Evolutionary conservation across 1,140 invertebrate species (phyloP).

Genomic region (Ooceraea biroi): DNA sequence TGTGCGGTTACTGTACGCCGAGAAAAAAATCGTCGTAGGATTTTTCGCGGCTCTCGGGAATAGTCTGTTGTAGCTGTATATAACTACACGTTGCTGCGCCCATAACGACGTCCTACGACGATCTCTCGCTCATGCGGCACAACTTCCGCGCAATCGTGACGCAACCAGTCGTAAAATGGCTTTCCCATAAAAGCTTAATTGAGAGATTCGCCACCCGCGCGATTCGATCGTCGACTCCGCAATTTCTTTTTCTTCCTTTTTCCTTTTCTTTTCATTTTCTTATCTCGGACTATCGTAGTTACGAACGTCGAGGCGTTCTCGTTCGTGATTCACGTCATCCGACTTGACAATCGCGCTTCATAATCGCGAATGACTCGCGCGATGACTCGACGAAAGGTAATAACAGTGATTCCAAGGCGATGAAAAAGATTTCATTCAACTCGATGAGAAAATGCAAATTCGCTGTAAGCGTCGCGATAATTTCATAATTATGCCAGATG

Average conservation of each 20-base stretch:
- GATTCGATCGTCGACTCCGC: neutral
- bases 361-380: slow-evolving; percentile 9
- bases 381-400: neutral
- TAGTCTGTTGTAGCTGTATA: neutral
- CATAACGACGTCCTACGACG: neutral
- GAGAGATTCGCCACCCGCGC: neutral
- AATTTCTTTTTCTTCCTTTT: neutral
- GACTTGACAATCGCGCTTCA: neutral
- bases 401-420: neutral
- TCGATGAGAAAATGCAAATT: slow-evolving; percentile 23
- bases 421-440: slow-evolving; percentile 22
- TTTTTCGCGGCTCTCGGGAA: neutral
- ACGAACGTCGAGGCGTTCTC: neutral
- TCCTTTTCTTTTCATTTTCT: neutral
- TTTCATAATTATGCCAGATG: neutral
- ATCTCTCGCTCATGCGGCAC: slow-evolving; percentile 31
- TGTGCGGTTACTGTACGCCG: neutral
- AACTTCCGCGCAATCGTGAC: slow-evolving; percentile 19
- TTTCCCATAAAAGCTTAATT: neutral
- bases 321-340: neutral
- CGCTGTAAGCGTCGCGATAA: neutral
- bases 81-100: neutral
- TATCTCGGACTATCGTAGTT: neutral
- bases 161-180: slow-evolving; percentile 29
- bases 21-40: slow-evolving; percentile 12